phyloP scores from a whole-genome alignment of 2,888 invertebrate genomes.

The Patella ulyssiponensis region DNA sequence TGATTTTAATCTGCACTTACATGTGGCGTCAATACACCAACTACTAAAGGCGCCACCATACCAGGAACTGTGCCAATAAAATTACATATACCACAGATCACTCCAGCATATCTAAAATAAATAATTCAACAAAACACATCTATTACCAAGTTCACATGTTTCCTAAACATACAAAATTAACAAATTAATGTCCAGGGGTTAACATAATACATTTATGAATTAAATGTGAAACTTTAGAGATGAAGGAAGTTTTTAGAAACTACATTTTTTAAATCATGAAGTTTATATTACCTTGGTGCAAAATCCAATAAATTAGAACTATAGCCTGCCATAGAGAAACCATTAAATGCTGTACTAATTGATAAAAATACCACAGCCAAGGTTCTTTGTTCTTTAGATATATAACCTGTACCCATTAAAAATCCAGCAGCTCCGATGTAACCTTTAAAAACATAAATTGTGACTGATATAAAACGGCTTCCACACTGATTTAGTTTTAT shows the following conservation, averaged over 20 bases:
- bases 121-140: neutral
- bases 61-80: constrained; percentile 67
- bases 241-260: neutral
- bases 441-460: neutral
- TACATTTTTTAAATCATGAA: too few relatives aligned
- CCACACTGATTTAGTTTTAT: too few relatives aligned
- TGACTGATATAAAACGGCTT: too few relatives aligned
- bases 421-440: constrained; percentile 28
- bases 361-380: constrained; percentile 57
- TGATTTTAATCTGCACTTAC: constrained; percentile 39
- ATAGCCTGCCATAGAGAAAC: constrained; percentile 52
- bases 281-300: constrained; percentile 51
- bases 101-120: constrained; percentile 58
- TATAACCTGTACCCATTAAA: constrained; percentile 50
- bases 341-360: constrained; percentile 50
- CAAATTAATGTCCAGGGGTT: too few relatives aligned
- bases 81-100: constrained; percentile 65
- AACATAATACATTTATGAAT: too few relatives aligned
- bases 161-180: too few relatives aligned
- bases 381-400: constrained; percentile 43
- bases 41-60: constrained; percentile 63
- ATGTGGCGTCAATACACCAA: constrained; percentile 61
- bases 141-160: too few relatives aligned
- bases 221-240: too few relatives aligned
- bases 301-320: constrained; percentile 63